These are phyloP conservation scores for Charadrius vociferus DNA, from an alignment of 2,113 vertebrate species.

Conservation along the genomic window DNA sequence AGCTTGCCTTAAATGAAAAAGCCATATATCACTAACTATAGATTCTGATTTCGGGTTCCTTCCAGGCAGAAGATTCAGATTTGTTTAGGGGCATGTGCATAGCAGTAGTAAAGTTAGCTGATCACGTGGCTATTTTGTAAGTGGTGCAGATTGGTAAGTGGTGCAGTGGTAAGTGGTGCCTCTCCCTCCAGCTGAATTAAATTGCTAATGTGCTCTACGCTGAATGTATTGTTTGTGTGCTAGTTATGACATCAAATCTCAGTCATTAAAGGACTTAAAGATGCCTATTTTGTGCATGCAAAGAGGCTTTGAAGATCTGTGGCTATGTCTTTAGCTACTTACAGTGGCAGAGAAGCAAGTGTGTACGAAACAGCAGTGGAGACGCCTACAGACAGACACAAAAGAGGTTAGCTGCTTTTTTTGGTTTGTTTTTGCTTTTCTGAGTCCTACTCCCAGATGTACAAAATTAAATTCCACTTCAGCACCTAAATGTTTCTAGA, in stretches of 20 bases:
- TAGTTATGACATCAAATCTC: background rate
- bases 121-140: background rate
- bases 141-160: background rate
- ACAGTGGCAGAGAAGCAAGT: background rate
- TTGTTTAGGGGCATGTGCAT: background rate
- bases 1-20: background rate
- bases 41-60: background rate
- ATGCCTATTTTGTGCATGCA: background rate
- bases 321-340: background rate
- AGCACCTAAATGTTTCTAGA: background rate
- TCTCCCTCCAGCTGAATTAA: background rate
- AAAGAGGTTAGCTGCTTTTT: background rate
- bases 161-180: too few relatives aligned
- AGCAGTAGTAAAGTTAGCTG: background rate
- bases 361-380: background rate
- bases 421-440: background rate
- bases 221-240: background rate
- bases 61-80: background rate
- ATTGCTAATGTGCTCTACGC: background rate
- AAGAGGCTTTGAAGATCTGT: background rate
- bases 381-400: background rate
- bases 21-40: background rate
- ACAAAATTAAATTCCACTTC: background rate
- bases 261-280: background rate
- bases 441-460: background rate